Conservation (phyloP, 2,888 invertebrate species). For the Aphidius colemani region DNA sequence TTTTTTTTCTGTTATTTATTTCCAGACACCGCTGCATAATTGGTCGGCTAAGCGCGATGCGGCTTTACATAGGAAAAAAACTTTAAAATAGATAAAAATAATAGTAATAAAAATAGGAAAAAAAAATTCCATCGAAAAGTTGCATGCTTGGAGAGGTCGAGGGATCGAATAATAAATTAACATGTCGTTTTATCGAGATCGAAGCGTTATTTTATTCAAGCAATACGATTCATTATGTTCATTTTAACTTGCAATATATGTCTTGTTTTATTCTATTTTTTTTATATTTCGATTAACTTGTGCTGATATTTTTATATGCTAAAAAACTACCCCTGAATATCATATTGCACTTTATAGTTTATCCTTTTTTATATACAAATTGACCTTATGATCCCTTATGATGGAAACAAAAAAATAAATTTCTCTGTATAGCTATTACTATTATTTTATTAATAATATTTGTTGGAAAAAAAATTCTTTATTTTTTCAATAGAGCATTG, state of each 20-base stretch:
- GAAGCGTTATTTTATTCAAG: constrained; percentile 19
- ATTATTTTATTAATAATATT: too few relatives aligned
- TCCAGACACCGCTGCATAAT: constrained; percentile 10
- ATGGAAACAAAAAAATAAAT: background rate
- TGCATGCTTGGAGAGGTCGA: background rate
- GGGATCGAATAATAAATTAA: constrained; percentile 26
- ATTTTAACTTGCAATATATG: constrained; percentile 16
- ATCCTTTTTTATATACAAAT: constrained; percentile 8
- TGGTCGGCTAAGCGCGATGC: background rate
- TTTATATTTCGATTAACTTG: constrained; percentile 6
- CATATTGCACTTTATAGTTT: constrained; percentile 1
- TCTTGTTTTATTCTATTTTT: constrained; percentile 4
- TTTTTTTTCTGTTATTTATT: background rate
- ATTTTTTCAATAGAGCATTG: too few relatives aligned
- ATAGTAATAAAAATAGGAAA: background rate
- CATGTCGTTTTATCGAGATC: constrained; percentile 22
- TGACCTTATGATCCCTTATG: background rate
- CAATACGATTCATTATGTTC: constrained; percentile 21
- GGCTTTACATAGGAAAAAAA: too few relatives aligned
- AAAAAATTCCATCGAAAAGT: constrained; percentile 12
- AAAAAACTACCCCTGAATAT: background rate
- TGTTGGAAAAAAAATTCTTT: too few relatives aligned
- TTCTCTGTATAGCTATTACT: too few relatives aligned
- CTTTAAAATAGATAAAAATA: too few relatives aligned
- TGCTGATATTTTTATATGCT: background rate